Evolutionary conservation across 1,140 invertebrate species (phyloP).

Genomic region (Matsumurasca onukii): DNA sequence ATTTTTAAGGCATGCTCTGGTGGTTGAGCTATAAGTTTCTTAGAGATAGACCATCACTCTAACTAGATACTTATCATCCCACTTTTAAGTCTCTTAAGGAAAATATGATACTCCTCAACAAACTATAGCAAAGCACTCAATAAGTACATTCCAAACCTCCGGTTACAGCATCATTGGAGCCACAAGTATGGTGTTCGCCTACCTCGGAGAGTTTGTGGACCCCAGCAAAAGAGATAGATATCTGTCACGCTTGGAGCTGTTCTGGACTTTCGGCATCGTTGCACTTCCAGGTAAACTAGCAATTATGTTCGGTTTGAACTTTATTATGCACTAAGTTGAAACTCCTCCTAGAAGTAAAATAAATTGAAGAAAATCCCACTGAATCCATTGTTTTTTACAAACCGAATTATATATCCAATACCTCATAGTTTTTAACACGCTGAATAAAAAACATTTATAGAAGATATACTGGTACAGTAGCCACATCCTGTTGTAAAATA

Average conservation of each 20-base stretch:
- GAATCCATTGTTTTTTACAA: background rate
- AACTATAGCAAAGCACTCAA: background rate
- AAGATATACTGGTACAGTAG: too few relatives aligned
- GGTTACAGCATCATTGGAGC: constrained; percentile 73
- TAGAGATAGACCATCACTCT: background rate
- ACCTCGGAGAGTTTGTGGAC: constrained; percentile 73
- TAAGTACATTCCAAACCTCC: background rate
- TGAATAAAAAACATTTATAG: too few relatives aligned
- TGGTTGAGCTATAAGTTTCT: too few relatives aligned
- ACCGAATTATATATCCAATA: too few relatives aligned
- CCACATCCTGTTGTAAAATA: too few relatives aligned
- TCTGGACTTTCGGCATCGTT: constrained; percentile 76
- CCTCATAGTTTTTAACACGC: too few relatives aligned
- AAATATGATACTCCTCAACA: background rate
- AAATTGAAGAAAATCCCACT: background rate
- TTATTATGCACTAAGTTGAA: constrained; percentile 1
- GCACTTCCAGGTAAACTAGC: constrained; percentile 60
- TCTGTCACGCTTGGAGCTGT: constrained; percentile 77
- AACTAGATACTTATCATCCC: background rate
- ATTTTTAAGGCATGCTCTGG: too few relatives aligned
- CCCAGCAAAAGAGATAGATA: constrained; percentile 71
- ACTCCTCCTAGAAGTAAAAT: background rate
- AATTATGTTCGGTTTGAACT: background rate
- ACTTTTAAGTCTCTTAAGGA: background rate
- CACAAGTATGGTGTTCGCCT: constrained; percentile 75